Evolutionary conservation across 1,140 invertebrate genomes (phyloP).

Genomic region (Tenebrio molitor): DNA sequence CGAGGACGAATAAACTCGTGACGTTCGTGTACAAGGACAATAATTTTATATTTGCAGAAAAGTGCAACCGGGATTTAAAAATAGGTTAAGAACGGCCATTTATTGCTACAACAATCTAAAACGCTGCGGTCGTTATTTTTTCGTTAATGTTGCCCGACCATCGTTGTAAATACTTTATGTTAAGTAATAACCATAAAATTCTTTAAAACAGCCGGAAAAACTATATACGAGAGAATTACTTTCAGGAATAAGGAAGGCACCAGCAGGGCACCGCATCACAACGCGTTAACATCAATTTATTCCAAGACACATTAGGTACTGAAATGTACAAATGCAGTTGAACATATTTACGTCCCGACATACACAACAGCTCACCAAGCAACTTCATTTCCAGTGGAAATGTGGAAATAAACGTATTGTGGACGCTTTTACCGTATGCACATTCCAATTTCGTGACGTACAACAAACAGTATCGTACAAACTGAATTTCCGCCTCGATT

Average conservation of each 20-base stretch:
- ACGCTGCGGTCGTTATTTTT: conserved; percentile 23
- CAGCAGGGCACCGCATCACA: conserved; percentile 11
- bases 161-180: neutral
- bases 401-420: conserved; percentile 18
- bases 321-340: conserved; percentile 23
- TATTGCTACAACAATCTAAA: too few species aligned
- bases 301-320: conserved; percentile 13
- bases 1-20: too few species aligned
- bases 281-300: conserved; percentile 21
- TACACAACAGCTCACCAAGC: conserved; percentile 10
- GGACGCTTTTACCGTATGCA: neutral
- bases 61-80: neutral
- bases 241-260: neutral
- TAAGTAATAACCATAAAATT: conserved; percentile 20
- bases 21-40: too few species aligned
- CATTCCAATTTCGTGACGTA: too few species aligned
- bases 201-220: conserved; percentile 4
- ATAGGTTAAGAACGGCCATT: neutral
- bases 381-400: conserved; percentile 33
- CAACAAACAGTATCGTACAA: too few species aligned
- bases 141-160: neutral
- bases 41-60: neutral
- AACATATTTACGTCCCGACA: conserved; percentile 9
- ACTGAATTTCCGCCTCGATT: too few species aligned
- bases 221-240: neutral